A percentile compares a stretch with the other conserved stretches of the same genome.
Evolutionary conservation across 2,113 vertebrate genomes (phyloP).

Genomic region (Engraulis encrasicolus): DNA sequence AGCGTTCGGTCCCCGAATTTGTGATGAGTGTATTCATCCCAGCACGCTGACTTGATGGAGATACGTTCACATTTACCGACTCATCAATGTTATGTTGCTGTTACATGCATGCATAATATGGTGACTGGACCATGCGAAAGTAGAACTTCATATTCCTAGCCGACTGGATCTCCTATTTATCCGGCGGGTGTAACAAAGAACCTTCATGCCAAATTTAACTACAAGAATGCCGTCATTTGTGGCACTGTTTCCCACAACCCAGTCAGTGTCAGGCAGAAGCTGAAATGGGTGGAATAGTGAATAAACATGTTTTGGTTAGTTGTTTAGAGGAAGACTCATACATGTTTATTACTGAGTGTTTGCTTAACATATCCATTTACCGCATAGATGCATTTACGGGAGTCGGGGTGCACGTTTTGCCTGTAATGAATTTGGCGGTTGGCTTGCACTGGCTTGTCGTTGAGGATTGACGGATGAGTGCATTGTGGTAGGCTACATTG

Average conservation of each 20-base stretch:
- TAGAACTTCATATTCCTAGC: neutral
- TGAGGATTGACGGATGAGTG: conserved; percentile 7
- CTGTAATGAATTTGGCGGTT: conserved; percentile 11
- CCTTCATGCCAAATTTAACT: conserved; percentile 16
- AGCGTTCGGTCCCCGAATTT: conserved; percentile 14
- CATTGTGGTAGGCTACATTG: neutral
- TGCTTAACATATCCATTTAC: neutral
- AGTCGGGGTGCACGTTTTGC: neutral
- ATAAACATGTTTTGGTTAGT: neutral
- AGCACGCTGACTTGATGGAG: conserved; percentile 9
- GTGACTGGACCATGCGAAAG: neutral
- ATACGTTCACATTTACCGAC: neutral
- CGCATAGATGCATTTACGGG: neutral
- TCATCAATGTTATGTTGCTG: neutral
- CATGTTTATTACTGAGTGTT: no score
- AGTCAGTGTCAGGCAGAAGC: conserved; percentile 5
- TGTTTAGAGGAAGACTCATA: neutral
- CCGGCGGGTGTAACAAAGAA: conserved; percentile 5
- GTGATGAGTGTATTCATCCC: conserved; percentile 17
- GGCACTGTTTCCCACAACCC: neutral
- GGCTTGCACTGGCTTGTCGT: neutral
- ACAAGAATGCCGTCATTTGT: conserved; percentile 13
- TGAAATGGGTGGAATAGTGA: neutral
- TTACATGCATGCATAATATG: neutral
- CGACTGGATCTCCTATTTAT: neutral